Evolutionary conservation across 2,888 invertebrate species (phyloP).

Genomic region (Oegoconia quadripuncta): DNA sequence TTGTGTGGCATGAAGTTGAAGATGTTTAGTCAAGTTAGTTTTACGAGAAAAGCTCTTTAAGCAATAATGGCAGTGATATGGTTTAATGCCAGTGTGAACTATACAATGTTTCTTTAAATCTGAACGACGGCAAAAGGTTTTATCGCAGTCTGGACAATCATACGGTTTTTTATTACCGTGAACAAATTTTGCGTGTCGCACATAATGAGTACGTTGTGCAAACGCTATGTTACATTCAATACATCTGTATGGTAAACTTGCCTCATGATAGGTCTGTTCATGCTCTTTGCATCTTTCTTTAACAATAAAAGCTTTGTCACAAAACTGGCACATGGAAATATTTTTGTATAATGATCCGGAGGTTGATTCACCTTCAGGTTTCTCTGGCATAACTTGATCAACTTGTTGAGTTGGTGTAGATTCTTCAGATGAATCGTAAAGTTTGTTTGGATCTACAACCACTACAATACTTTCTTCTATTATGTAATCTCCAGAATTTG

Average conservation of each 20-base stretch:
- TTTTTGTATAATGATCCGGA: slow-evolving; percentile 77
- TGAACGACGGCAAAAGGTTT: slow-evolving; percentile 84
- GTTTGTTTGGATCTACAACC: slow-evolving; percentile 85
- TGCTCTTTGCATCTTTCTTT: slow-evolving; percentile 82
- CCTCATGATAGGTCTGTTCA: slow-evolving; percentile 81
- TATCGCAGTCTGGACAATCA: slow-evolving; percentile 83
- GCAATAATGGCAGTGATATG: slow-evolving; percentile 85
- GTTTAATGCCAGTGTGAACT: slow-evolving; percentile 87
- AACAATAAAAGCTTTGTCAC: slow-evolving; percentile 85
- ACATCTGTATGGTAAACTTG: slow-evolving; percentile 80
- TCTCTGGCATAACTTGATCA: slow-evolving; percentile 51
- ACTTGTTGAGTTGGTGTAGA: slow-evolving; percentile 60
- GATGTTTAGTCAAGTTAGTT: slow-evolving; percentile 87
- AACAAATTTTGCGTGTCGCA: slow-evolving; percentile 82
- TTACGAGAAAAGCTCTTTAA: slow-evolving; percentile 87
- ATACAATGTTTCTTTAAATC: slow-evolving; percentile 86
- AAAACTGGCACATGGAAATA: slow-evolving; percentile 85
- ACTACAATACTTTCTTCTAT: slow-evolving; percentile 81
- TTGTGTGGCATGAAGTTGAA: slow-evolving; percentile 84
- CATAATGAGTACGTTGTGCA: slow-evolving; percentile 80
- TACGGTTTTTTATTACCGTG: slow-evolving; percentile 86
- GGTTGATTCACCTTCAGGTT: slow-evolving; percentile 66
- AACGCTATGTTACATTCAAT: slow-evolving; percentile 80
- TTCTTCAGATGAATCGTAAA: slow-evolving; percentile 81
- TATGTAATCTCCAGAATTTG: slow-evolving; percentile 61